These are phyloP conservation scores for Forficula auricularia DNA, from an alignment of 1,140 invertebrate species.

Conservation along the genomic window DNA sequence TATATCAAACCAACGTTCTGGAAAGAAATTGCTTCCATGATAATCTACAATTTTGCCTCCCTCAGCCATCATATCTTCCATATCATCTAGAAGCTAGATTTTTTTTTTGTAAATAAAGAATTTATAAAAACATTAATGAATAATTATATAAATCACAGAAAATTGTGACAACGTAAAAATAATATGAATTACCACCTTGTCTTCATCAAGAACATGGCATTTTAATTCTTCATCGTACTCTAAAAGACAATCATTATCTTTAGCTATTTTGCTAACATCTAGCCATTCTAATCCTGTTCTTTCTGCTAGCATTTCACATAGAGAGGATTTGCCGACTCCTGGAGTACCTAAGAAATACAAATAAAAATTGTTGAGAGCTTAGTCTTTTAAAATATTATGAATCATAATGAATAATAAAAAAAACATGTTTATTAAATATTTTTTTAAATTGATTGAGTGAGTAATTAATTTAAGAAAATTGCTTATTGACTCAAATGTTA, in stretches of 20 bases:
- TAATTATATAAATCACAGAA: slow-evolving; percentile 1
- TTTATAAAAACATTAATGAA: slow-evolving; percentile 1
- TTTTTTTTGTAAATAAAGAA: not conserved
- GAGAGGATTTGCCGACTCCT: slow-evolving; percentile 80
- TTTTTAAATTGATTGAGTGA: too few relatives aligned
- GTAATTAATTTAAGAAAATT: too few relatives aligned
- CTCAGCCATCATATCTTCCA: slow-evolving; percentile 63
- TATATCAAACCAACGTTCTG: slow-evolving; percentile 88
- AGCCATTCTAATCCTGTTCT: slow-evolving; percentile 57
- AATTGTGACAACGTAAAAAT: slow-evolving; percentile 1
- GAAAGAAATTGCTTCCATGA: slow-evolving; percentile 92
- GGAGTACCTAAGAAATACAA: slow-evolving; percentile 64
- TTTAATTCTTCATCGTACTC: slow-evolving; percentile 72
- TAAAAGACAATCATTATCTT: slow-evolving; percentile 61
- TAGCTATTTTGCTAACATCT: slow-evolving; percentile 80
- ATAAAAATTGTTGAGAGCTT: too few relatives aligned
- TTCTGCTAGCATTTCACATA: slow-evolving; percentile 51
- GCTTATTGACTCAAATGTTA: too few relatives aligned
- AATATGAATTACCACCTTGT: slow-evolving; percentile 47
- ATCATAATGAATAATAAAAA: too few relatives aligned
- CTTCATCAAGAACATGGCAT: slow-evolving; percentile 82
- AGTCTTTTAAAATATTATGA: too few relatives aligned
- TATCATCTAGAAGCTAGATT: slow-evolving; percentile 66
- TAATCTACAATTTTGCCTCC: slow-evolving; percentile 93
- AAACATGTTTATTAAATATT: too few relatives aligned